These are phyloP conservation scores for Stratiomys singularior DNA, from an alignment of 2,888 invertebrate genomes.

Conservation along the genomic window DNA sequence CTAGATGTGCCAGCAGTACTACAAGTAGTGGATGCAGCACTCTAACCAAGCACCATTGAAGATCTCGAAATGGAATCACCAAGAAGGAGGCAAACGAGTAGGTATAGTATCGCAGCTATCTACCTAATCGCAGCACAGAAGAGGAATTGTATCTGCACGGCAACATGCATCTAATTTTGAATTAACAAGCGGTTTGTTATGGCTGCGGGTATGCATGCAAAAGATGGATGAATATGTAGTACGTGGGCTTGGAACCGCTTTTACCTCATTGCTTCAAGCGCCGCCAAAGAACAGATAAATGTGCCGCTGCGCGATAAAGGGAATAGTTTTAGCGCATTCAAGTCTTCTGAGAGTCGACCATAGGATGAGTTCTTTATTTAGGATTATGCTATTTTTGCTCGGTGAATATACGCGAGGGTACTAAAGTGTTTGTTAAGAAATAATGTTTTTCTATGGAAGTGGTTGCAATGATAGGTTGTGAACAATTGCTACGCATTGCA, in stretches of 20 bases:
- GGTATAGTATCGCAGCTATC: neutral
- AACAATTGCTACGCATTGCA: no score
- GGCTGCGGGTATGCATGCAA: conserved; percentile 7
- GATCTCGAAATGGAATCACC: conserved; percentile 27
- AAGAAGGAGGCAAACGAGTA: neutral
- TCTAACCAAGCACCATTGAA: neutral
- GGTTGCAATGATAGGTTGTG: no score
- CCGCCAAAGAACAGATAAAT: conserved; percentile 4
- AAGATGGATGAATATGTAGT: neutral
- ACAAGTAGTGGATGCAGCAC: neutral
- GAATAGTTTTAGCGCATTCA: conserved; percentile 18
- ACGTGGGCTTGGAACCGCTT: neutral
- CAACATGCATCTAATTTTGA: conserved; percentile 33
- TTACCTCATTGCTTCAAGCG: neutral
- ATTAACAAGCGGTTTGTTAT: conserved; percentile 30
- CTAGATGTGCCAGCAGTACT: neutral
- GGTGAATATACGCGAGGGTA: no score
- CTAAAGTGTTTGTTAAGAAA: no score
- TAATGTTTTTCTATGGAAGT: no score
- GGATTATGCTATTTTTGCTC: neutral
- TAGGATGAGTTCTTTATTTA: neutral
- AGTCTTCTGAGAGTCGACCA: neutral
- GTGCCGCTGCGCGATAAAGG: neutral
- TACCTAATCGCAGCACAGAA: conserved; percentile 15
- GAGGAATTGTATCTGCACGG: conserved; percentile 28